Conservation (phyloP, 2,113 vertebrate genomes). For the Phrynosoma blainvillii region DNA sequence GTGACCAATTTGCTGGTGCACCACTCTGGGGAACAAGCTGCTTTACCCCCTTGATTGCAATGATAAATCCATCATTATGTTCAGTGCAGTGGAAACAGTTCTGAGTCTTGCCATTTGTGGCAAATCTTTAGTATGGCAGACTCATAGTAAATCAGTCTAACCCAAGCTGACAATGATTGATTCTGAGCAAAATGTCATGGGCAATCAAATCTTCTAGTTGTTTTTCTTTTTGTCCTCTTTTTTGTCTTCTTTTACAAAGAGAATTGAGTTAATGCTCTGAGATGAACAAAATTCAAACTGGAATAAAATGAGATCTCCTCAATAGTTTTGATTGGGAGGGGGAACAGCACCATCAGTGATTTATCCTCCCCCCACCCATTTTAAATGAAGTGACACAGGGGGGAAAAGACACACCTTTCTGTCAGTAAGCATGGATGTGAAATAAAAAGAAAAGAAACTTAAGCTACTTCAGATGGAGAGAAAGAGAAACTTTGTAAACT, state of each 20-base stretch:
- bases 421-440: constrained; percentile 53
- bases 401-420: background rate
- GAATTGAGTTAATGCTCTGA: constrained; percentile 57
- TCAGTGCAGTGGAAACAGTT: constrained; percentile 63
- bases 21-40: constrained; percentile 69
- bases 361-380: constrained; percentile 1
- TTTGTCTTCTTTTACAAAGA: constrained; percentile 55
- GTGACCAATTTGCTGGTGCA: constrained; percentile 75
- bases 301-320: constrained; percentile 25
- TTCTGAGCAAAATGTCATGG: constrained; percentile 72
- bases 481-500: constrained; percentile 59
- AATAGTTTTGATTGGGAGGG: constrained; percentile 27
- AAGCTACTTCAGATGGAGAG: constrained; percentile 46
- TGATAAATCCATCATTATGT: constrained; percentile 72
- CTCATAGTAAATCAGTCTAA: constrained; percentile 72
- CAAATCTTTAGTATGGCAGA: constrained; percentile 61
- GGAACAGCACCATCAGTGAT: constrained; percentile 4
- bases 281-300: constrained; percentile 61
- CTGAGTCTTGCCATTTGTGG: constrained; percentile 59
- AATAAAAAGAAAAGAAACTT: constrained; percentile 57
- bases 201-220: constrained; percentile 68
- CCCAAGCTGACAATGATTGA: constrained; percentile 71
- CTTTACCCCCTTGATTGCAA: constrained; percentile 76
- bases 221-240: constrained; percentile 14
- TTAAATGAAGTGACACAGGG: constrained; percentile 15